These are phyloP conservation scores for Rhinoraja longicauda DNA, from an alignment of 2,797 vertebrate species.

Conservation along the genomic window DNA sequence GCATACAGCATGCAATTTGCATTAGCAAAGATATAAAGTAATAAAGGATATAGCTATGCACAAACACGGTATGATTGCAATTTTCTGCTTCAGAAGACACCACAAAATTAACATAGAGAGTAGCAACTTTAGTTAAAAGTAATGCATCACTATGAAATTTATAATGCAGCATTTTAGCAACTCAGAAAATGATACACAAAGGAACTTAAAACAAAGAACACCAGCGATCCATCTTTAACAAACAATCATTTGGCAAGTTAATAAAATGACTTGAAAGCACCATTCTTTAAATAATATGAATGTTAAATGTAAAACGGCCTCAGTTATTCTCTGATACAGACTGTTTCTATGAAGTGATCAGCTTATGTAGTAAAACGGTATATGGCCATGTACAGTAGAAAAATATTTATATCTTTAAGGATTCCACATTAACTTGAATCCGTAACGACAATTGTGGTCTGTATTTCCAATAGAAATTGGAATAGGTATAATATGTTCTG, in stretches of 20 bases:
- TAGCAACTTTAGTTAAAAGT: constrained; percentile 18
- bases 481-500: neutral
- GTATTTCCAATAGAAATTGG: neutral
- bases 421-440: neutral
- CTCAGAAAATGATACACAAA: neutral
- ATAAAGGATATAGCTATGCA: neutral
- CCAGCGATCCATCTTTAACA: neutral
- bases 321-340: neutral
- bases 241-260: neutral
- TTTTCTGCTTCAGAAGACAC: constrained; percentile 35
- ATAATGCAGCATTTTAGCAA: constrained; percentile 6
- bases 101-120: neutral
- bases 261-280: neutral
- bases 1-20: neutral
- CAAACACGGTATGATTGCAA: constrained; percentile 20
- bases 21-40: constrained; percentile 14
- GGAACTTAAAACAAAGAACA: neutral
- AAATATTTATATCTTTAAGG: neutral
- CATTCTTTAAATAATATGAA: neutral
- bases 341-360: neutral
- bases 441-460: neutral
- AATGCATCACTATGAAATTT: constrained; percentile 12
- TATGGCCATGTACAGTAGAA: neutral
- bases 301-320: neutral
- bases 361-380: neutral